Evolutionary conservation across 2,113 vertebrate species (phyloP).

Genomic region (Microcebus jonahi): DNA sequence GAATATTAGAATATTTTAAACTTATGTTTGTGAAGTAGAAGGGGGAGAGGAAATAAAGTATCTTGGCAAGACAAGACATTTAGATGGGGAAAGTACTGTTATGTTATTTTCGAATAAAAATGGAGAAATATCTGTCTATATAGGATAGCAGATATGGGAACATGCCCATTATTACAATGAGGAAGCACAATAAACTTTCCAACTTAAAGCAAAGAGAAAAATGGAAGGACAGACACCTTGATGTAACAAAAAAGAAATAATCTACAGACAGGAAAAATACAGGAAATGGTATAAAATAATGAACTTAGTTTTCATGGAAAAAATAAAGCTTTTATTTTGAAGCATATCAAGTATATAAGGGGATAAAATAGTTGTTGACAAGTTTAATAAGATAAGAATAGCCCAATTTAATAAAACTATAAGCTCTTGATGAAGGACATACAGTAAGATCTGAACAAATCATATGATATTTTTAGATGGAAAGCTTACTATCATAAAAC

Average conservation of each 20-base stretch:
- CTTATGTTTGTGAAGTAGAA: neutral
- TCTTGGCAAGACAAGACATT: neutral
- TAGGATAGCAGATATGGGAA: neutral
- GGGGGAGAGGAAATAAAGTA: neutral
- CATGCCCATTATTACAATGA: neutral
- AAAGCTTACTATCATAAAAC: neutral
- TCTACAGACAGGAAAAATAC: neutral
- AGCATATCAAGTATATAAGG: neutral
- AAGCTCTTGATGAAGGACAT: no score
- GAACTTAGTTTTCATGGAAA: neutral
- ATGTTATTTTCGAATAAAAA: neutral
- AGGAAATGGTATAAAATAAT: neutral
- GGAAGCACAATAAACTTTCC: neutral
- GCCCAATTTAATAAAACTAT: neutral
- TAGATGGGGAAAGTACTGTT: neutral
- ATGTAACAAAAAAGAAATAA: neutral
- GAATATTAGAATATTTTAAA: neutral
- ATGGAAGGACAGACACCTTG: neutral
- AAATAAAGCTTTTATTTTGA: neutral
- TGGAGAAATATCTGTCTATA: neutral
- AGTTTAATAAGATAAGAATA: neutral
- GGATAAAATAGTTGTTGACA: neutral
- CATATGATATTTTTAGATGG: neutral
- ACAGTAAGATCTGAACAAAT: no score
- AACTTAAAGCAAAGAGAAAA: neutral